A percentile compares a stretch with the other conserved stretches of the same genome.
Evolutionary conservation across 1,140 invertebrate species (phyloP).

Genomic region (Trypoxylus dichotomus): DNA sequence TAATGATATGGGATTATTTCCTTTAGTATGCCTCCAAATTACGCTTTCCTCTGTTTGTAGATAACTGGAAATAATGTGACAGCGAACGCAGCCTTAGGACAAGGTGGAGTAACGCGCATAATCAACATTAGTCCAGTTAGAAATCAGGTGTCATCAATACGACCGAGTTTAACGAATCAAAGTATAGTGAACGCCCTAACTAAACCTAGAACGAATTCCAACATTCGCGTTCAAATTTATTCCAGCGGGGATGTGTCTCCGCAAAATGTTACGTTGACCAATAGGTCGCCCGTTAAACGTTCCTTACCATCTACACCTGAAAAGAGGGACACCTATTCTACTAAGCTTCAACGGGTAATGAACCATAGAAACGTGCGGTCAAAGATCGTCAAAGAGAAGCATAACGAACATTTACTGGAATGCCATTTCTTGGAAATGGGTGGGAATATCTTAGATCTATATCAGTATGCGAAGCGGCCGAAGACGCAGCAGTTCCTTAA

Average conservation of each 20-base stretch:
- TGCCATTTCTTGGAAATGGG: conserved; percentile 82
- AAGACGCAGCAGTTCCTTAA: conserved; percentile 70
- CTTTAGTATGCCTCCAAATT: no score
- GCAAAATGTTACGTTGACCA: conserved; percentile 52
- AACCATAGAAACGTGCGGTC: conserved; percentile 51
- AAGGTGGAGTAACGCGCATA: conserved; percentile 47
- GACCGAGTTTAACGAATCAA: conserved; percentile 50
- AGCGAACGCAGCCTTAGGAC: conserved; percentile 27
- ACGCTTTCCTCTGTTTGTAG: conserved; percentile 34
- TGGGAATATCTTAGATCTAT: conserved; percentile 86
- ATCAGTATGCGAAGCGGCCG: conserved; percentile 77
- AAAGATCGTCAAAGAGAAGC: conserved; percentile 57
- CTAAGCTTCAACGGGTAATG: conserved; percentile 49
- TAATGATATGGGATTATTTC: no score
- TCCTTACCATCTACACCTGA: conserved; percentile 43
- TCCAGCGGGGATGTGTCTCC: conserved; percentile 42
- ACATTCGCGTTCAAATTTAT: conserved; percentile 48
- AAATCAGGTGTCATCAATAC: conserved; percentile 43
- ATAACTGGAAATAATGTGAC: conserved; percentile 40
- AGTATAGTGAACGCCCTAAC: conserved; percentile 52
- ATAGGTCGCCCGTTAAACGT: conserved; percentile 42
- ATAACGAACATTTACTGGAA: conserved; percentile 80
- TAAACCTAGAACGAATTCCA: conserved; percentile 40
- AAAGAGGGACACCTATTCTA: conserved; percentile 49
- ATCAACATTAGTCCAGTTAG: conserved; percentile 50